Evolutionary conservation across 2,113 vertebrate species (phyloP).

Genomic region (Lycocorax pyrrhopterus): DNA sequence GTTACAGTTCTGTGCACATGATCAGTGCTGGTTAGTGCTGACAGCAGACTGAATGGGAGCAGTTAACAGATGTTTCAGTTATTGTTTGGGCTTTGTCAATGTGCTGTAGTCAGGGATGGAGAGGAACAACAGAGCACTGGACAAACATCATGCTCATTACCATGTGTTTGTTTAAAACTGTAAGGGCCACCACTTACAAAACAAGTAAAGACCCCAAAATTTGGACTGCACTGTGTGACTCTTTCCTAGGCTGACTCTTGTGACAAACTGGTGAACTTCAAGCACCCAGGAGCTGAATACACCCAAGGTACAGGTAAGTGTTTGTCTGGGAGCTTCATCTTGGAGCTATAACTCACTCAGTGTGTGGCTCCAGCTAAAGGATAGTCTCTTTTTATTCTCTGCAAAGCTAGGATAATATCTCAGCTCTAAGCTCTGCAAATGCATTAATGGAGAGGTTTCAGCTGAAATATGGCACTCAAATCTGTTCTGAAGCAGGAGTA

Average conservation of each 20-base stretch:
- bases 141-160: neutral
- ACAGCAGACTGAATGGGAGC: neutral
- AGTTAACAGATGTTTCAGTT: neutral
- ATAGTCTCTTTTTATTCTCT: neutral
- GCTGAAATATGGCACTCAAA: neutral
- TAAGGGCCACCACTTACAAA: neutral
- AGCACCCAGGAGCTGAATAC: neutral
- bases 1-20: neutral
- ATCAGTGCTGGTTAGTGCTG: neutral
- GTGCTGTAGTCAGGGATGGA: neutral
- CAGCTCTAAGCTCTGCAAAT: neutral
- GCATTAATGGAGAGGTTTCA: neutral
- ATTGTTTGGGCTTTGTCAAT: neutral
- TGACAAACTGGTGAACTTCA: neutral
- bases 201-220: neutral
- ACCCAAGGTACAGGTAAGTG: neutral
- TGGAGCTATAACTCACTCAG: neutral
- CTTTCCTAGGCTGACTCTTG: neutral
- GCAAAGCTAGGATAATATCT: neutral
- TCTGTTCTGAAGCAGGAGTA: neutral
- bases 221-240: neutral
- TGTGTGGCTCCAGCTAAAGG: neutral
- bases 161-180: neutral
- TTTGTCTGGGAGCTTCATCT: neutral
- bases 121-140: neutral